Base-by-base conservation (phyloP, 2,113 vertebrate genomes). In the Nesogale talazaci region DNA sequence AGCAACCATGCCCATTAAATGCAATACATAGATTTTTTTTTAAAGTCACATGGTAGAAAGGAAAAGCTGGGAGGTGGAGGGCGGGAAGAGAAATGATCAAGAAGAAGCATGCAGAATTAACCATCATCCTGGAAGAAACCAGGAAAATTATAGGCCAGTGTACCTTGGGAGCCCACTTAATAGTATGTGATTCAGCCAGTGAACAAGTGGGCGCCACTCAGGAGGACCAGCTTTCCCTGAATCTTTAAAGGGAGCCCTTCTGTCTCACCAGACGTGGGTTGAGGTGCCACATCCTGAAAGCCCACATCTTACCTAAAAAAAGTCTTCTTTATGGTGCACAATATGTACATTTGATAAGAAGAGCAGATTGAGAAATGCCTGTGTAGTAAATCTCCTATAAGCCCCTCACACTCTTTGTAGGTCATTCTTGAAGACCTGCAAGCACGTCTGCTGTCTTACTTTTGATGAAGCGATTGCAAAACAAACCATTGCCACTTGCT, bases 241-340 rank as follows among this genome's bases (percentile, higher is more conserved):
- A 70, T 90, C 52, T 67, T 69, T 77, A 70, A 52, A 79, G 76
- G 77, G n/a, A 94, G 67, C 34, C 70, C 57, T 82, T 94, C 89
- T 94, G 93, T 85, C 70, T 88, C 27, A 16, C 29, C 42, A 76
- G 52, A 67, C 2, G 16, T 90, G 83, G 88, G 94, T 29, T 79
- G 77, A 34, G 61, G 17, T 86, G 59, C 42, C 42, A 70, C 77
- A 93, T 83, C 69, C 86, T 80, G 40, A 88, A 94, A 95, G 86
- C 52, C 59, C 80, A 94, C 31, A 15, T 83, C 82, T 80, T 69
- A 69, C 17, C 85, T 59, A 2, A 72, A 85, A 85, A 86, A 8
- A 34, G 29, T 92, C 88, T 38, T 72, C 93, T 79, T 86, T 86
- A 29, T 22, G 25, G 16, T 74, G 40, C 88, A 46, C 52, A 89